Evolutionary conservation across 2,888 invertebrate species (phyloP), one percentile per base, ranked within the genome.

Genomic region (Zele albiditarsus): DNA sequence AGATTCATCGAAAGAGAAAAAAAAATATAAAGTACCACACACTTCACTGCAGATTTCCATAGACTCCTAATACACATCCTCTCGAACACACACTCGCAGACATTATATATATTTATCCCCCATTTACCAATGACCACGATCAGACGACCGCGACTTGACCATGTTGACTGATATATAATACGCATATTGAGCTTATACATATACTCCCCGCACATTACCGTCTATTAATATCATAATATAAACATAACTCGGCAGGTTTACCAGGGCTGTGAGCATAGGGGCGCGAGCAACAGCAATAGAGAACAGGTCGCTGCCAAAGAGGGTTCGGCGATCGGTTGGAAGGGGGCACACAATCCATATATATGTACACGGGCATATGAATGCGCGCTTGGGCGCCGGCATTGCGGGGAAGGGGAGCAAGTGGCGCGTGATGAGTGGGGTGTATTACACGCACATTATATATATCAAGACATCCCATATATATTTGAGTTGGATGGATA

Each of bases 161-260:
- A 58, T 75, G 63, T 71, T 75, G 74, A 75, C 74, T 71, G 58
- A 31, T 66, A 28, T 74, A 62, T 58, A 28, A 62, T 74, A 73
- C 69, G 70, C 71, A 77, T 62, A 53, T 53, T n/a, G 23, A 23
- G 58, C 33, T 53, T 76, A 38, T 38, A 38, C 12, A 28, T 69
- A 63, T 69, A 60, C 70, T 42, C 68, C 71, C 71, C 75, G 73
- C 79, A 81, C 82, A 83, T 82, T 79, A 85, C 84, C 86, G 84
- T 85, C 86, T 86, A 88, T 88, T 88, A 88, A 88, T 88, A 88
- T 88, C 88, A 85, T 88, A 88, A 88, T 87, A 87, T 88, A 87
- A 87, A 88, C 87, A 88, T 88, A 87, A 87, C 85, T 87, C 79
- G 82, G 77, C 76, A 78, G 78, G 80, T 78, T 77, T 69, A 53